Base-by-base conservation (phyloP, 1,140 invertebrate genomes). In the Helicoverpa zea region DNA sequence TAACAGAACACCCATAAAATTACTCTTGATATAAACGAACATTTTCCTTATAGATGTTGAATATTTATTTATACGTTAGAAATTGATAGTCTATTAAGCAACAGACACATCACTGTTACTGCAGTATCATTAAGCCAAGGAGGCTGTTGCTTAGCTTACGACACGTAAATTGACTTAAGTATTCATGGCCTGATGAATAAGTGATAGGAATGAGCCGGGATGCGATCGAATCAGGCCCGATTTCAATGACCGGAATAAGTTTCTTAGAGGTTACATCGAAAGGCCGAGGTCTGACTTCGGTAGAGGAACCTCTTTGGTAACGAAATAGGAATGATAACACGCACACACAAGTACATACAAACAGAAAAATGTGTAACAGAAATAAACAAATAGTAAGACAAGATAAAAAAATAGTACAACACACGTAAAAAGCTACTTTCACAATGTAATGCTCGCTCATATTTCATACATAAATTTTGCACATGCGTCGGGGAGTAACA, bases 171-270 rank as follows among this genome's bases (percentile, higher is more conserved):
- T 89, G 88, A 89, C 91, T 94, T 92, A 94, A 91, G 87, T 91
- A 94, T 94, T 92, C 91, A 94, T 92, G 90, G 89, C 75, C 70
- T 87, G 84, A 89, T 91, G 91, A 94, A 94, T 94, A 92, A 92
- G 85, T 90, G 87, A 92, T 92, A 84, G 85, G 85, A 88, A 89
- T 89, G 84, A 88, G 82, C 70, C 75, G 85, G 86, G 89, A 89
- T 86, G 81, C 84, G 86, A 92, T 90, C 87, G 89, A 91, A 92
- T 87, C 84, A 83, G 85, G 84, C 81, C 87, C 85, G 86, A 89
- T 92, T 90, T 88, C 88, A 90, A 90, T 92, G 88, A 91, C 88
- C 87, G 86, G 84, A 87, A 91, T 89, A 90, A 84, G 80, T 84
- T 84, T 76, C 72, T 49, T 56, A 56, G 72, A 76, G 83, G 78